These are phyloP conservation scores for Bombyx mandarina DNA, from an alignment of 1,140 invertebrate species.

Conservation along the genomic window DNA sequence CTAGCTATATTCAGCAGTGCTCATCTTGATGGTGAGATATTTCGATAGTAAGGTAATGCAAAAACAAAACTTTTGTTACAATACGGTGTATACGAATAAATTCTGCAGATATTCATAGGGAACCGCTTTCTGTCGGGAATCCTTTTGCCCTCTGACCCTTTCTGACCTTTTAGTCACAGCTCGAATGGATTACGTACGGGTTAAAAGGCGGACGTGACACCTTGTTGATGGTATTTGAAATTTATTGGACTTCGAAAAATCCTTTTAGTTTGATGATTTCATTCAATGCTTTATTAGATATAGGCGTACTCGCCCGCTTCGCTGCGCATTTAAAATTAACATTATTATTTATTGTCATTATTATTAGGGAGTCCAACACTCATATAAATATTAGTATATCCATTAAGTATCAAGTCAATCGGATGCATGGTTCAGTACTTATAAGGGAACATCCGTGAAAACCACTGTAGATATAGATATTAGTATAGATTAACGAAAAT, in stretches of 20 bases:
- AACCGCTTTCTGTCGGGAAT: slow-evolving; percentile 18
- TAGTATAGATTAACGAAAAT: not conserved
- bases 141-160: slow-evolving; percentile 21
- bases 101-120: slow-evolving; percentile 8
- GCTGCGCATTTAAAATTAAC: not conserved
- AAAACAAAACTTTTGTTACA: too few relatives aligned
- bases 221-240: not conserved
- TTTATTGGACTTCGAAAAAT: too few relatives aligned
- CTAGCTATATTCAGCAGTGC: too few relatives aligned
- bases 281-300: not conserved
- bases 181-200: slow-evolving; percentile 18
- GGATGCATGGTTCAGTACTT: too few relatives aligned
- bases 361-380: too few relatives aligned
- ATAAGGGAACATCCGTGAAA: too few relatives aligned
- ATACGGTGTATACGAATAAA: not conserved
- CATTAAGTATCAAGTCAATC: too few relatives aligned
- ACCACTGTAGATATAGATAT: too few relatives aligned
- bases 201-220: not conserved
- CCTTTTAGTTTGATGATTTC: not conserved
- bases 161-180: slow-evolving; percentile 11
- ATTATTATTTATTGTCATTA: not conserved
- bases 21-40: too few relatives aligned
- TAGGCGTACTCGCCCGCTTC: not conserved
- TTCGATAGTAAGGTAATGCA: too few relatives aligned
- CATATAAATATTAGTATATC: too few relatives aligned